Evolutionary conservation across 2,888 invertebrate genomes (phyloP), one percentile per base, ranked within the genome.

Genomic region (Cordilura impudica): DNA sequence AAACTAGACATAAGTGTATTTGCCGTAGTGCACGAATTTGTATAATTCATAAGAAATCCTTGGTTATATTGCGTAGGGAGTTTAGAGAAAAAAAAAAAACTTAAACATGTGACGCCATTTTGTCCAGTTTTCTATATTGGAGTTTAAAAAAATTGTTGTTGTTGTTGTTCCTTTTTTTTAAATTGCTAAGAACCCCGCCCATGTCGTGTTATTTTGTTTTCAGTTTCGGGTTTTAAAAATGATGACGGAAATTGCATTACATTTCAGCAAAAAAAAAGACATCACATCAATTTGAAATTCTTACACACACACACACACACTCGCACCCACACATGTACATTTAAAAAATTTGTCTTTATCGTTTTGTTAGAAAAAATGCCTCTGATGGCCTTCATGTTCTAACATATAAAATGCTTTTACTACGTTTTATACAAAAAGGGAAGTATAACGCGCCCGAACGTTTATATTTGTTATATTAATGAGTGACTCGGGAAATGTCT

Each of bases 311-410:
- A 49, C n/a, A 31, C 16, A 56, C 21, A 43, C 14, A n/a, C 8
- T 26, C 19, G 58, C 35, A 69, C 14, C n/a, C 35, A n/a, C n/a
- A n/a, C n/a, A n/a, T n/a, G n/a, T n/a, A n/a, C n/a, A 45, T 26
- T 63, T 47, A 19, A 26, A 51, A 31, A 26, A 19, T 58, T 61
- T n/a, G n/a, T 26, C 56, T 71, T 75, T 69, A 71, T 71, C 56
- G 58, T 74, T 71, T 67, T 63, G 70, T 43, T 31, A 49, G 16
- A 45, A 56, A 63, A 54, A 79, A 49, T 67, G 75, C 79, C 71
- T 66, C 71, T 79, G 79, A 79, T 79, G 75, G 79, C 79, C 79
- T 71, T 79, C 75, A 67, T 56, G 66, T 75, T 71, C 61, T 21
- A 75, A 75, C 66, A 60, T 72, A 31, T 71, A 61, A 61, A 71